Conservation (phyloP, 2,113 vertebrate species). For the Zosterops hypoxanthus region DNA sequence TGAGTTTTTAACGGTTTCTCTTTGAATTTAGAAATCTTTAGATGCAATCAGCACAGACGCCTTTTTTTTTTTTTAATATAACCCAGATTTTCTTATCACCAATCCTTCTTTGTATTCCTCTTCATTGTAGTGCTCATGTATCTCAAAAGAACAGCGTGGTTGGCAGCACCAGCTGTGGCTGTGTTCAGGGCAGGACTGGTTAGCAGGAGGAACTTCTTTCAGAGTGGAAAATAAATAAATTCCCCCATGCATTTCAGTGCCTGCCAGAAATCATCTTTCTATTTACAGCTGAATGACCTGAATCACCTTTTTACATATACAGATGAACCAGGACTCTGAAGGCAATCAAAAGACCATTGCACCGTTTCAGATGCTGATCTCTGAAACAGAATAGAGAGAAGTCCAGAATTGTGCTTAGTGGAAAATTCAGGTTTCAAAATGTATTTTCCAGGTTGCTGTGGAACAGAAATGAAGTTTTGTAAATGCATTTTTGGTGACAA, state of each 20-base stretch:
- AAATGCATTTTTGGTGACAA: not conserved
- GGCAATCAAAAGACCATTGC: not conserved
- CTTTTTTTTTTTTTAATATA: not conserved
- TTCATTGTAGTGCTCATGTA: not conserved
- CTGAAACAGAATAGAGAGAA: not conserved
- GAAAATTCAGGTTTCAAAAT: not conserved
- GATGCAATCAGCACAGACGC: not conserved
- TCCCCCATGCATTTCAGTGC: not conserved
- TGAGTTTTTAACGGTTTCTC: not conserved
- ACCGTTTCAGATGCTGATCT: not conserved
- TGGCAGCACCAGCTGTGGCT: not conserved
- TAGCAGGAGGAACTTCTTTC: not conserved
- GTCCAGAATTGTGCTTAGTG: not conserved
- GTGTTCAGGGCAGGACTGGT: not conserved
- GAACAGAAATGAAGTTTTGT: not conserved
- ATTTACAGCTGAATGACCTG: not conserved
- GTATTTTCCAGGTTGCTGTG: not conserved
- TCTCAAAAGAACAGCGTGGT: not conserved
- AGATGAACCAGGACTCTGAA: not conserved
- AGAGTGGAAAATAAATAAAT: slow-evolving; percentile 35
- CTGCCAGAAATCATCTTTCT: slow-evolving; percentile 3
- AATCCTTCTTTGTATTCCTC: not conserved
- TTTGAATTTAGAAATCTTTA: not conserved
- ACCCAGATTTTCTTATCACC: not conserved
- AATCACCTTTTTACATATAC: not conserved